Evolutionary conservation across 1,140 invertebrate genomes (phyloP), one percentile per base, ranked within the genome.

Genomic region (Steinernema feltiae): DNA sequence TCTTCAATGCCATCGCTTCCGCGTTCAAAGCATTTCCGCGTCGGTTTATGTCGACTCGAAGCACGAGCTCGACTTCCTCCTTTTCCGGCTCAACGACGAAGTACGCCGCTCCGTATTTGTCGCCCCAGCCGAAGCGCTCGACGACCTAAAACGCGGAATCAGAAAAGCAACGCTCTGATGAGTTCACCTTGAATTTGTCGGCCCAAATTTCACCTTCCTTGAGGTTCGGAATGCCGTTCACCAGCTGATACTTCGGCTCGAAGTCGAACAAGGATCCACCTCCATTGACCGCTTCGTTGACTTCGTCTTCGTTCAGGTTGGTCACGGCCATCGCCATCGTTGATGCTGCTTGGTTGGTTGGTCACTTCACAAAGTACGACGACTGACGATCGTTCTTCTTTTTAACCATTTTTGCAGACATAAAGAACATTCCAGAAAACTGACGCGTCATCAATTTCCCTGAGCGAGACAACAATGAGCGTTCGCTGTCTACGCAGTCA

Each of bases 1-100:
- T 77, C 69, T 73, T 74, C 32, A 77, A 41, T 12, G 74, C 73
- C 32, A 18, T 48, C 2, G 76, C 76, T 53, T 77, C 76, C 0
- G 63, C 30, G 17, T 53, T 75, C 21, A 71, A 48, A 30, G 72
- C 27, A 35, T 74, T 30, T 41, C 1, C 0, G 31, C 32, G 21
- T 70, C 69, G 1, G 24, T 75, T 31, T 17, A 30, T 63, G 29
- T 46, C 72, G 0, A 77, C 41, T 1, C 76, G 72, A n/a, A 77
- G 21, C 15, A 77, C 76, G 1, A 77, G 72, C 24, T 77, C 76
- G 1, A 77, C 63, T n/a, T 77, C 76, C 30, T 77, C 74, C 18
- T 71, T 70, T 1, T 71, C 76, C 18, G 70, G 17, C 3, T 46
- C 71, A 0, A 74, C 17, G 3, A 69, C 76, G 0, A 77, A 41